phyloP scores from a whole-genome alignment of 2,888 invertebrate species.

The Epicampocera succincta region DNA sequence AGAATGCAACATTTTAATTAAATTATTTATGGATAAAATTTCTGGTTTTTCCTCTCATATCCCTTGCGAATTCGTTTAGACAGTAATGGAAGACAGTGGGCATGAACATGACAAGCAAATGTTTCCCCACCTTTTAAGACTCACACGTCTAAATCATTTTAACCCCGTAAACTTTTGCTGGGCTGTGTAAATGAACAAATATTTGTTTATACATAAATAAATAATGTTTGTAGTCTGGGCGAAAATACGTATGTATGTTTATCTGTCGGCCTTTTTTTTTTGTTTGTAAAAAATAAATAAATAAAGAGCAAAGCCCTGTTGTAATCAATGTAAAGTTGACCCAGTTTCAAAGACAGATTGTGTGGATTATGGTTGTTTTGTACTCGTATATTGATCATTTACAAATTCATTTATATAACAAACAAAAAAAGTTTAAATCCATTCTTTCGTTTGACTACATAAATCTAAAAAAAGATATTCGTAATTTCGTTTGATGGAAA shows the following conservation, averaged over 20 bases:
- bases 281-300: constrained; percentile 13
- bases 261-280: constrained; percentile 10
- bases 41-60: too few species aligned
- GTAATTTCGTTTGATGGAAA: constrained; percentile 27
- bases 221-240: constrained; percentile 52
- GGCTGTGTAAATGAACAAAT: constrained; percentile 10
- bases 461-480: background rate
- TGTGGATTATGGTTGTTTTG: constrained; percentile 43
- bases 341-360: constrained; percentile 61
- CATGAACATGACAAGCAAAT: too few species aligned
- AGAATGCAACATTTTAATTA: too few species aligned
- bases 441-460: constrained; percentile 8
- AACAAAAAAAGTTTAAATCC: constrained; percentile 6
- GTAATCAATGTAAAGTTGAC: constrained; percentile 67
- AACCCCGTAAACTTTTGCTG: constrained; percentile 12
- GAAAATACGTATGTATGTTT: constrained; percentile 34
- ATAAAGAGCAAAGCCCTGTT: constrained; percentile 64
- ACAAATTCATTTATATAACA: constrained; percentile 32
- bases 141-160: background rate
- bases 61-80: too few species aligned
- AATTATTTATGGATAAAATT: too few species aligned
- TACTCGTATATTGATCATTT: constrained; percentile 49
- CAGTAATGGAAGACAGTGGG: too few species aligned
- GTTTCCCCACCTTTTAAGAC: too few species aligned
- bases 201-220: constrained; percentile 25